Percentiles rank a stretch among this genome's conserved stretches.
phyloP scores from a whole-genome alignment of 2,113 vertebrate species.

The Murina feae region DNA sequence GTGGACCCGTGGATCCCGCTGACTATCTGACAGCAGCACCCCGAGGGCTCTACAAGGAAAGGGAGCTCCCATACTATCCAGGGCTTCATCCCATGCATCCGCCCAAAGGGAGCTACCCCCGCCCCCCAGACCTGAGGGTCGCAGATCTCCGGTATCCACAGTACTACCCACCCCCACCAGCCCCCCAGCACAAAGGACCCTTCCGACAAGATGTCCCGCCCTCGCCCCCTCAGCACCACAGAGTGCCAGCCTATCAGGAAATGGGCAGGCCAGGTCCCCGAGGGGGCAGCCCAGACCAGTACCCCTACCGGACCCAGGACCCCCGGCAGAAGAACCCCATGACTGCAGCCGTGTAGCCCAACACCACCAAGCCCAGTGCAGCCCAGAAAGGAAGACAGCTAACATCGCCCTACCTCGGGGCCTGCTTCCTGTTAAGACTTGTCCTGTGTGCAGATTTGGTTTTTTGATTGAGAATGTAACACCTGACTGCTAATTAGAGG shows the following conservation, averaged over 20 bases:
- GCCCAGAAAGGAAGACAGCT: rapidly evolving
- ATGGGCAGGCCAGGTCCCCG: constrained; percentile 79
- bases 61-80: constrained; percentile 85
- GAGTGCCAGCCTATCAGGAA: constrained; percentile 85
- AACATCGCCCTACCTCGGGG: background rate
- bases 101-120: constrained; percentile 83
- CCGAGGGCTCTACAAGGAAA: constrained; percentile 84
- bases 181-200: constrained; percentile 89
- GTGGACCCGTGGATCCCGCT: constrained; percentile 85
- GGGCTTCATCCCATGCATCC: constrained; percentile 80
- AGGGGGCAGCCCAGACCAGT: constrained; percentile 83
- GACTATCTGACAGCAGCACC: constrained; percentile 88
- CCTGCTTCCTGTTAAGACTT: constrained; percentile 43
- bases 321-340: constrained; percentile 89
- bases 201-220: constrained; percentile 95
- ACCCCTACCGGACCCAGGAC: constrained; percentile 82
- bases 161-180: constrained; percentile 83
- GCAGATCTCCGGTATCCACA: constrained; percentile 86
- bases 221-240: constrained; percentile 88
- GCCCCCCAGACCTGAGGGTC: constrained; percentile 66
- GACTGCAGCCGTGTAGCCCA: constrained; percentile 90
- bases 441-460: constrained; percentile 39
- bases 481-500: background rate
- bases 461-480: background rate
- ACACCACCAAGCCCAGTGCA: background rate